Evolutionary conservation across 2,888 invertebrate species (phyloP).

Genomic region (Mayetiola destructor): DNA sequence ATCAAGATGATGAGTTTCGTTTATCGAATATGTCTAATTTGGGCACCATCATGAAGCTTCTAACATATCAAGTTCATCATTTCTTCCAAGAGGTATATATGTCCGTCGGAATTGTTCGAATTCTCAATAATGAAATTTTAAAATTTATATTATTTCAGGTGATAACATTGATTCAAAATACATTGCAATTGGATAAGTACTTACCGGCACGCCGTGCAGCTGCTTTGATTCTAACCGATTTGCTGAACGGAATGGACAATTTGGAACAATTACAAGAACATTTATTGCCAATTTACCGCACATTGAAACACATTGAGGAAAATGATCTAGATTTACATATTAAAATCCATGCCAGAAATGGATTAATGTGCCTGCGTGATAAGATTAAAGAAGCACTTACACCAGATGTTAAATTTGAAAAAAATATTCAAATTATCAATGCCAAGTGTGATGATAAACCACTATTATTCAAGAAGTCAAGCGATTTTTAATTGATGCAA

Average conservation of each 20-base stretch:
- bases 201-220: slow-evolving; percentile 32
- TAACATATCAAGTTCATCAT: slow-evolving; percentile 31
- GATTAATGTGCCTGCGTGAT: slow-evolving; percentile 26
- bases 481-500: no score
- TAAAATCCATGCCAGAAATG: slow-evolving; percentile 31
- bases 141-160: slow-evolving; percentile 17
- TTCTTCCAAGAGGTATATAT: slow-evolving; percentile 31
- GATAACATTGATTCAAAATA: slow-evolving; percentile 25
- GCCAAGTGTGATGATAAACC: slow-evolving; percentile 22
- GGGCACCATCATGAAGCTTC: slow-evolving; percentile 28
- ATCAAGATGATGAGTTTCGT: slow-evolving; percentile 28
- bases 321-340: slow-evolving; percentile 28
- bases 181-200: slow-evolving; percentile 27
- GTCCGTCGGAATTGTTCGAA: background rate
- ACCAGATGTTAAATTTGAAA: slow-evolving; percentile 23
- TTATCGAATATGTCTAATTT: slow-evolving; percentile 32
- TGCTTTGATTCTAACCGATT: slow-evolving; percentile 29
- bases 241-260: slow-evolving; percentile 31
- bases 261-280: slow-evolving; percentile 30
- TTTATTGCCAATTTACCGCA: slow-evolving; percentile 31
- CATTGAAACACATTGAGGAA: slow-evolving; percentile 25
- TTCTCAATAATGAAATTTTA: background rate
- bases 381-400: slow-evolving; percentile 28
- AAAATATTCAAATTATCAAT: slow-evolving; percentile 30
- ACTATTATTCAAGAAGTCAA: no score